phyloP scores from a whole-genome alignment of 1,140 invertebrate species.

The Drosophila mauritiana region DNA sequence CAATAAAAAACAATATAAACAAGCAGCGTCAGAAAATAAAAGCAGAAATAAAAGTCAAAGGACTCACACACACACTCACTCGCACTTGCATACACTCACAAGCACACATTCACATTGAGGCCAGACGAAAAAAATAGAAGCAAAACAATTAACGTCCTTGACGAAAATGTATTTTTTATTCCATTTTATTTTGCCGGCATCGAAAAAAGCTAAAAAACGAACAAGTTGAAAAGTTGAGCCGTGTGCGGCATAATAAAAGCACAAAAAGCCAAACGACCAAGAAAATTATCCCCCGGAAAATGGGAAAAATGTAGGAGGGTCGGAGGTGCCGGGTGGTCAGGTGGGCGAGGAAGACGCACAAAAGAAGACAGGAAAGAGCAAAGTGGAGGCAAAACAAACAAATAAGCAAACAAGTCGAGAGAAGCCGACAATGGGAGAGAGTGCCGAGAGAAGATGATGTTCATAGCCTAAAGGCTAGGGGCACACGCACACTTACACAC shows the following conservation, averaged over 20 bases:
- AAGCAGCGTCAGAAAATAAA: constrained; percentile 52
- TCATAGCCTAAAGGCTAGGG: constrained; percentile 29
- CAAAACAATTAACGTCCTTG: constrained; percentile 84
- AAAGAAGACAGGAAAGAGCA: constrained; percentile 52
- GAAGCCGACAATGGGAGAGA: constrained; percentile 42
- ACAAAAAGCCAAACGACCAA: constrained; percentile 63
- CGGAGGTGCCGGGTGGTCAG: neutral
- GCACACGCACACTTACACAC: neutral
- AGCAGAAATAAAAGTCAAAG: constrained; percentile 78
- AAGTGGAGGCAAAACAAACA: constrained; percentile 65
- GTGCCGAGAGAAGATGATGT: constrained; percentile 67
- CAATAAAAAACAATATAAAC: constrained; percentile 72
- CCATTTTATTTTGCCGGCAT: constrained; percentile 58
- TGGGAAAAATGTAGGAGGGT: neutral
- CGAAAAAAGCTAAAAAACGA: constrained; percentile 67
- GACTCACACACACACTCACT: constrained; percentile 37
- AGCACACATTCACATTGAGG: constrained; percentile 27
- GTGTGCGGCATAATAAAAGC: constrained; percentile 65
- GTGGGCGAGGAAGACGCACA: constrained; percentile 29
- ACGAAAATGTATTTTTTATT: constrained; percentile 75
- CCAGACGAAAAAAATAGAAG: constrained; percentile 77
- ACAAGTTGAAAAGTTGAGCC: constrained; percentile 70
- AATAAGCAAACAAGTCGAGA: constrained; percentile 68
- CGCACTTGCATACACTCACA: constrained; percentile 14
- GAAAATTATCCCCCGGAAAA: constrained; percentile 59